Evolutionary conservation across 2,888 invertebrate genomes (phyloP).

Genomic region (Apotomis turbidana): DNA sequence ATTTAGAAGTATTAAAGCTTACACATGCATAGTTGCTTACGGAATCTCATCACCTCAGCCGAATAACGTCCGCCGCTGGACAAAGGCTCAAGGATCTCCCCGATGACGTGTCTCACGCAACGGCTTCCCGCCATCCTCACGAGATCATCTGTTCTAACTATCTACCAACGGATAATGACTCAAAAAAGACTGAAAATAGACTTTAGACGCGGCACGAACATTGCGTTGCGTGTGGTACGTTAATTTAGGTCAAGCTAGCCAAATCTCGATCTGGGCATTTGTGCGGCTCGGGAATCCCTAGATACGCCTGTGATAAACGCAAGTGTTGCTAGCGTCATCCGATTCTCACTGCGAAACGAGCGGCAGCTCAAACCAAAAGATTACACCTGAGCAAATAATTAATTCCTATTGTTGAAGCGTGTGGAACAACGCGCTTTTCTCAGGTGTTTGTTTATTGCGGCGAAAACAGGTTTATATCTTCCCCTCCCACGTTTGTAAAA

Average conservation of each 20-base stretch:
- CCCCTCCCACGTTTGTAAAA: too few relatives aligned
- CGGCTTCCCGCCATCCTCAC: too few relatives aligned
- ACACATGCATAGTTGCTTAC: too few relatives aligned
- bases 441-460: background rate
- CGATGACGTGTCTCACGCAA: too few relatives aligned
- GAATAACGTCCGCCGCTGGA: too few relatives aligned
- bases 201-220: background rate
- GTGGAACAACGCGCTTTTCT: slow-evolving; percentile 17
- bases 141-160: too few relatives aligned
- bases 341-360: slow-evolving; percentile 6
- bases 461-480: too few relatives aligned
- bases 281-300: slow-evolving; percentile 9
- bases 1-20: too few relatives aligned
- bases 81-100: too few relatives aligned
- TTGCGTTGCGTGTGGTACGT: background rate
- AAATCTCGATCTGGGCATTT: slow-evolving; percentile 4
- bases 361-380: slow-evolving; percentile 25
- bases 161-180: too few relatives aligned
- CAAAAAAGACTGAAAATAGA: too few relatives aligned
- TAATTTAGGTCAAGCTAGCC: background rate
- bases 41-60: too few relatives aligned
- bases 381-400: slow-evolving; percentile 27
- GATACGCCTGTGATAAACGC: slow-evolving; percentile 4
- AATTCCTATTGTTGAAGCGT: slow-evolving; percentile 23
- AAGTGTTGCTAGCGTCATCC: background rate